Conservation (phyloP, 2,797 vertebrate species). For the Bovichtus variegatus region DNA sequence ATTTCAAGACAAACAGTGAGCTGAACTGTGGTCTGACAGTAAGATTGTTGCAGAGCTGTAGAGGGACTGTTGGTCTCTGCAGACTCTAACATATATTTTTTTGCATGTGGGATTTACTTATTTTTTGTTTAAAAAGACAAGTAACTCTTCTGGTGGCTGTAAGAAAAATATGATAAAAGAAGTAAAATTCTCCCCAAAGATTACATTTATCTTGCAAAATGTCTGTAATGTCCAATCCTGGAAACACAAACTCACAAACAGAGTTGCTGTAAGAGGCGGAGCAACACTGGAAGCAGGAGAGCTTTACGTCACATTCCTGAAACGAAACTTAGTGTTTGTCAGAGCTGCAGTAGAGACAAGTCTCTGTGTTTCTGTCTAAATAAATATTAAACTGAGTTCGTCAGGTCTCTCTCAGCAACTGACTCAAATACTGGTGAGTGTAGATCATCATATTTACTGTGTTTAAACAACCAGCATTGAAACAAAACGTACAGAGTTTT, state of each 20-base stretch:
- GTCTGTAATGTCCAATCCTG: neutral
- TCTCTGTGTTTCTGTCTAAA: neutral
- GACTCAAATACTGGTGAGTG: slow-evolving; percentile 20
- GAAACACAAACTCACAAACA: neutral
- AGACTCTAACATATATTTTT: neutral
- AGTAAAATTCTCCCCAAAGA: neutral
- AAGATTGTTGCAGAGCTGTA: neutral
- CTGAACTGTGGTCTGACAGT: neutral
- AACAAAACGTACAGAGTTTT: too few species aligned
- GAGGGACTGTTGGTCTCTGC: neutral
- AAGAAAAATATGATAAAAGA: neutral
- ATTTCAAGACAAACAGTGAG: neutral
- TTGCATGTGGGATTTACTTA: neutral
- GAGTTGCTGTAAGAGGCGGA: slow-evolving; percentile 2
- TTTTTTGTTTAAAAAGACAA: neutral
- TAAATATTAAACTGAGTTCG: neutral
- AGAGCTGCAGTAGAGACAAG: neutral
- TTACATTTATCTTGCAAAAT: neutral
- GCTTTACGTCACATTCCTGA: neutral
- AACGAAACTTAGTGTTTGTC: neutral
- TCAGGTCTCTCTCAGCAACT: slow-evolving; percentile 3
- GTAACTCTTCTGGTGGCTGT: neutral
- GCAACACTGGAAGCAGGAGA: neutral
- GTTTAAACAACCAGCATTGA: too few species aligned
- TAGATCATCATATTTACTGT: neutral